Base-by-base conservation (phyloP, 2,113 vertebrate genomes). In the Rhynchomys soricoides region DNA sequence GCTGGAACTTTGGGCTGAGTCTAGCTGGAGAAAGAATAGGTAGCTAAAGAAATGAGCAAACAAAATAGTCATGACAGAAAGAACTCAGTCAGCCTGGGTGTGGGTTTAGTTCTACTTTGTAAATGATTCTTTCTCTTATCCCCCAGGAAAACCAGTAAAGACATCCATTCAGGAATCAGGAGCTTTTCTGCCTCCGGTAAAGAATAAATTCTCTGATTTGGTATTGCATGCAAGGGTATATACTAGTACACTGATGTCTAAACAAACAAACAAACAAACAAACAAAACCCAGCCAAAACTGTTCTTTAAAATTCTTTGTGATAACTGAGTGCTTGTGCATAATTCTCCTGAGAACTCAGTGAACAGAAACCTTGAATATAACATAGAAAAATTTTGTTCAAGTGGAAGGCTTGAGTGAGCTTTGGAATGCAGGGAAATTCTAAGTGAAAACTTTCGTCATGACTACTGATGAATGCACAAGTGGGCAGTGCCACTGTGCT, bases 101-200 rank as follows among this genome's bases (percentile, higher is more conserved):
- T 29, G 22, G 19, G 22, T 22, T 90, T 29, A 16, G 0, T 24
- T 89, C 50, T n/a, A 31, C 40, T 88, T 86, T 82, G 43, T 95
- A 45, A 74, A 40, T 34, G 24, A 55, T 91, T 90, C 52, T 82
- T 34, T 94, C 66, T 57, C 37, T 94, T 66, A 1, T 29, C 34
- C 62, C 13, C 15, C 95, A 98, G 98, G 78, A 96, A 97, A 96
- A 88, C 93, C 95, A 17, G 66, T 98, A 95, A 98, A 88, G 52
- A 75, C 95, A 55, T 97, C 98, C 43, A 68, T 98, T 96, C 98
- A 98, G 89, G 98, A 99, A 96, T 98, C 98, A 0, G 98, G 93
- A 97, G 29, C 87, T 73, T 91, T 68, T 50, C 75, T 94, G 40
- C 31, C 82, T 79, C 96, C 96, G 98, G 98, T 99, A 98, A 2